Base-by-base conservation (phyloP, 2,888 invertebrate species). In the Cremastinae sp. region DNA sequence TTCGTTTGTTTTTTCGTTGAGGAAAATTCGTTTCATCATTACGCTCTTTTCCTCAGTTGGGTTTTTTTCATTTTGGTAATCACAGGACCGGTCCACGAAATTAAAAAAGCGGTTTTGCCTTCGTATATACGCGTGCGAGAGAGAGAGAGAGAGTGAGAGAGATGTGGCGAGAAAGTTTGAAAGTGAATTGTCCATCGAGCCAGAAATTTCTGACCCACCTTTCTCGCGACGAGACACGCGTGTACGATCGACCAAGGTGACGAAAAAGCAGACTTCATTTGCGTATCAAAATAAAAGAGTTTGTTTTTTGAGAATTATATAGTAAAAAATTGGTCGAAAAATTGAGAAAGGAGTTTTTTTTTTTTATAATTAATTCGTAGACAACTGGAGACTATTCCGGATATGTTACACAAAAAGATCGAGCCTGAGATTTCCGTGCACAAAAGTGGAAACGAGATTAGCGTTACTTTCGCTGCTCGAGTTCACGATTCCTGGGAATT, bases 141-240 rank as follows among this genome's bases (percentile, higher is more conserved):
- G 62, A 28, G 18, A 0, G 9, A 35, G 10, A 14, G 12, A 18
- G 35, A 16, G 28, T 16, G 47, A 28, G 28, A 53, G 7, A 35
- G 10, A 39, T 49, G 49, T 20, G 43, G 35, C 58, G 78, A 78
- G 78, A 78, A 78, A 78, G 78, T 78, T 78, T 75, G 78, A 78
- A 78, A 78, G 78, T 75, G 75, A 78, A 78, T 69, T 58, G 72
- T 58, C 66, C 61, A 12, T 3, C 37, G 45, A 51, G 49, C 37
- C 62, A 37, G 37, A 62, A 39, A 71, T 61, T 69, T 56, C 49
- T 74, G 78, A 78, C 78, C 78, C 78, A 78, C 78, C 74, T 71
- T 74, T 51, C 55, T 20, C 1, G n/a, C 35, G 43, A 37, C 28
- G 16, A 47, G 22, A 62, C 35, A 2, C 47, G 28, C 35, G 45